Base-by-base conservation (phyloP, 2,888 invertebrate genomes). In the Papilio demoleus region DNA sequence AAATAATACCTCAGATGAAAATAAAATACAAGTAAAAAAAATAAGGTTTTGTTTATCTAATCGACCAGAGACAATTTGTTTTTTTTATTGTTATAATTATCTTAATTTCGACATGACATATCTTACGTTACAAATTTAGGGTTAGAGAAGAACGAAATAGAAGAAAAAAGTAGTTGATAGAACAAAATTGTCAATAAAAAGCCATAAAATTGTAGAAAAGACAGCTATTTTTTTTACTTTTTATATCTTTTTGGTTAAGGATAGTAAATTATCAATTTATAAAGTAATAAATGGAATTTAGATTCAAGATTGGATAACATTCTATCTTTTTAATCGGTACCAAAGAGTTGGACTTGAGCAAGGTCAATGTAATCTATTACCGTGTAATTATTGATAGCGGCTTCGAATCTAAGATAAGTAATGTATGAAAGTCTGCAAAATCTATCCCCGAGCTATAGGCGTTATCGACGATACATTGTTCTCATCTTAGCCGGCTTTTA, bases 391-490 rank as follows among this genome's bases (percentile, higher is more conserved):
- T 65, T 34, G 42, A 59, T 65, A 65, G 58, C 47, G 24, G 45
- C 31, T 61, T 56, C 61, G 56, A 42, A 12, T 62, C n/a, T 71
- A 72, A 73, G 73, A 70, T 70, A 70, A 61, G 65, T 68, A 53
- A 72, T 71, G 72, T 71, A 77, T 76, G 74, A 31, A 76, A 75
- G 74, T 75, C 75, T 73, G 76, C 74, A 79, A 80, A 81, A 76
- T 79, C 79, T 81, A 82, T 78, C 81, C 78, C 70, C 70, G 70
- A 77, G 79, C 79, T 74, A 76, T 79, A 75, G 71, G 77, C 79
- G 47, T 83, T 87, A 88, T 88, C 86, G 74, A 59, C 66, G 66
- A 73, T 73, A 83, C 79, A 87, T 85, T 87, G 86, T 86, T 81
- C 83, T 79, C 81, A 85, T 88, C 86, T 86, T 79, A 83, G 79